Conservation (phyloP, 2,888 invertebrate species). For the Brachypterus glaber region DNA sequence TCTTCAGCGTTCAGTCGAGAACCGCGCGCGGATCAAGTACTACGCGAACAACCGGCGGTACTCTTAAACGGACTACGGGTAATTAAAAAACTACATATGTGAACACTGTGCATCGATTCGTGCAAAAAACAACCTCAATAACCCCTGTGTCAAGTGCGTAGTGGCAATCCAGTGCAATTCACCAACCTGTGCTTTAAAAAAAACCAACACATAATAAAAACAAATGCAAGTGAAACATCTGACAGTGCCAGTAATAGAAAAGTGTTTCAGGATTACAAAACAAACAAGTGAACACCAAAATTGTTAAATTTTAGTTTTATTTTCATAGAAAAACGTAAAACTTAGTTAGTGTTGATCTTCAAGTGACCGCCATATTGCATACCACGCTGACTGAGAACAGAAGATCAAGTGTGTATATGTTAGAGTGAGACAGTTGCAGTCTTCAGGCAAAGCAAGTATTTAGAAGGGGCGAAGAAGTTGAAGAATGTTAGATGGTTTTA, state of each 20-base stretch:
- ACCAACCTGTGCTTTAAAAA: too few relatives aligned
- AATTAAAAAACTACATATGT: too few relatives aligned
- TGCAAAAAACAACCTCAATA: too few relatives aligned
- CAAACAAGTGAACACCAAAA: conserved; percentile 13
- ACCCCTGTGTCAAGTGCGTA: too few relatives aligned
- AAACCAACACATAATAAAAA: too few relatives aligned
- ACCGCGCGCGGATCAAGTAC: conserved; percentile 32
- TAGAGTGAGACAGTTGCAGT: conserved; percentile 29
- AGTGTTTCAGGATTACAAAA: too few relatives aligned
- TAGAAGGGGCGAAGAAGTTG: conserved; percentile 37
- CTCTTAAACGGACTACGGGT: too few relatives aligned
- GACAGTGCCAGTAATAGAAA: too few relatives aligned
- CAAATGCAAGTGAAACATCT: too few relatives aligned
- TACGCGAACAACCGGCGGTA: conserved; percentile 7
- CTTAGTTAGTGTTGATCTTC: conserved; percentile 30
- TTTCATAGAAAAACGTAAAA: conserved; percentile 28
- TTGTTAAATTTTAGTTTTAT: conserved; percentile 26
- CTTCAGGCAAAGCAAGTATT: conserved; percentile 40
- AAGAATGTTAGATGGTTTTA: conserved; percentile 41
- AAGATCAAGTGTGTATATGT: conserved; percentile 24
- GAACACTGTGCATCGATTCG: too few relatives aligned
- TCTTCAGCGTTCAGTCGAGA: conserved; percentile 31
- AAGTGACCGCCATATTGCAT: conserved; percentile 42
- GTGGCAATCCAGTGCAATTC: too few relatives aligned
- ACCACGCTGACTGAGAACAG: conserved; percentile 40